These are phyloP conservation scores for Myrmecobius fasciatus DNA, from an alignment of 2,113 vertebrate species.

Conservation along the genomic window DNA sequence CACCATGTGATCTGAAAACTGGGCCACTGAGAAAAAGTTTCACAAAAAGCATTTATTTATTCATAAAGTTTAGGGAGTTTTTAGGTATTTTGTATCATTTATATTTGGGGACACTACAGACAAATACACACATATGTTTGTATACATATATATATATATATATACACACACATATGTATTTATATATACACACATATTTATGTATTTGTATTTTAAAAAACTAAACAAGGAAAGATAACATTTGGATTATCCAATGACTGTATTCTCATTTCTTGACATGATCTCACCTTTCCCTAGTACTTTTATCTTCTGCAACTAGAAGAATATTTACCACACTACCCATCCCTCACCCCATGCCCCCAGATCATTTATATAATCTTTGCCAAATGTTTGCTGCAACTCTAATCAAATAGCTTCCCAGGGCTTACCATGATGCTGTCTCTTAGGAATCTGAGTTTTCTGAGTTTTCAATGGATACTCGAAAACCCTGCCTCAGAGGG, in stretches of 20 bases:
- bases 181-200: neutral
- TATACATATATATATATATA: too few relatives aligned
- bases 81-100: neutral
- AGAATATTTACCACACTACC: neutral
- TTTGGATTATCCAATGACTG: neutral
- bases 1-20: neutral
- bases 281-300: neutral
- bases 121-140: neutral
- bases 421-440: neutral
- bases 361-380: neutral
- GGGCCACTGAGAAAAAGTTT: neutral
- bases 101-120: neutral
- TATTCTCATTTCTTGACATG: neutral
- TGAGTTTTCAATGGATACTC: neutral
- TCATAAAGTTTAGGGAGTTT: neutral
- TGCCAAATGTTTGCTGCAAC: slow-evolving; percentile 2
- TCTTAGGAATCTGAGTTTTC: neutral
- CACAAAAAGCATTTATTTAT: neutral
- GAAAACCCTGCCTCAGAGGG: neutral
- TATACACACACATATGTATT: too few relatives aligned
- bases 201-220: neutral
- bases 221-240: neutral
- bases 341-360: neutral
- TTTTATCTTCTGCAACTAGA: neutral
- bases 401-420: slow-evolving; percentile 21